phyloP scores from a whole-genome alignment of 2,888 invertebrate genomes.

The Andrena dorsata region DNA sequence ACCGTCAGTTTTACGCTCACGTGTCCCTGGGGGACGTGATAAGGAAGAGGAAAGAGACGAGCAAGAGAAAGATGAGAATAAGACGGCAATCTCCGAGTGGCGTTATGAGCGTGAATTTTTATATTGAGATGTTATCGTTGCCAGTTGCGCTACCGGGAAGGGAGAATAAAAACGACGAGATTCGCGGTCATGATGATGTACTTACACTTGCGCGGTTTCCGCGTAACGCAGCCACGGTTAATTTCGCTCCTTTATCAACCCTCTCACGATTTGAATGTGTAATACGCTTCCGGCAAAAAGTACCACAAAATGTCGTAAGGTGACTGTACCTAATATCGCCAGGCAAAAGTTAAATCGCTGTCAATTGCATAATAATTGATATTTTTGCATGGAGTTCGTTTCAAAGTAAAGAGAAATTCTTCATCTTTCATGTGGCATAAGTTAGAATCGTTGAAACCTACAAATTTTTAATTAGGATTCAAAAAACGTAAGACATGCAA shows the following conservation, averaged over 20 bases:
- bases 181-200: slow-evolving; percentile 64
- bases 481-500: too few relatives aligned
- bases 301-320: not conserved
- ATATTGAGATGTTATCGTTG: slow-evolving; percentile 80
- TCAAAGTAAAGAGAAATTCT: too few relatives aligned
- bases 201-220: slow-evolving; percentile 34
- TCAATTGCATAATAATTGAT: too few relatives aligned
- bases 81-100: slow-evolving; percentile 71
- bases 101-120: slow-evolving; percentile 83
- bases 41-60: slow-evolving; percentile 72
- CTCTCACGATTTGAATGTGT: not conserved
- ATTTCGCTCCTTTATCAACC: slow-evolving; percentile 40
- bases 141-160: slow-evolving; percentile 50
- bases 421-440: too few relatives aligned
- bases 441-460: too few relatives aligned
- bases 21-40: slow-evolving; percentile 77
- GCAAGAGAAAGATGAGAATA: slow-evolving; percentile 71
- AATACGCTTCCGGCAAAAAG: not conserved
- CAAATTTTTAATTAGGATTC: too few relatives aligned
- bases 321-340: too few relatives aligned
- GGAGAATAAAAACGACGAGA: slow-evolving; percentile 72
- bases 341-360: too few relatives aligned
- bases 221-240: slow-evolving; percentile 17
- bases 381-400: too few relatives aligned
- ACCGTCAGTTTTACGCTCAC: slow-evolving; percentile 79